A percentile compares a stretch with the other conserved stretches of the same genome.
Conservation (phyloP, 2,888 invertebrate genomes). For the Drosophila trichaetosa region DNA sequence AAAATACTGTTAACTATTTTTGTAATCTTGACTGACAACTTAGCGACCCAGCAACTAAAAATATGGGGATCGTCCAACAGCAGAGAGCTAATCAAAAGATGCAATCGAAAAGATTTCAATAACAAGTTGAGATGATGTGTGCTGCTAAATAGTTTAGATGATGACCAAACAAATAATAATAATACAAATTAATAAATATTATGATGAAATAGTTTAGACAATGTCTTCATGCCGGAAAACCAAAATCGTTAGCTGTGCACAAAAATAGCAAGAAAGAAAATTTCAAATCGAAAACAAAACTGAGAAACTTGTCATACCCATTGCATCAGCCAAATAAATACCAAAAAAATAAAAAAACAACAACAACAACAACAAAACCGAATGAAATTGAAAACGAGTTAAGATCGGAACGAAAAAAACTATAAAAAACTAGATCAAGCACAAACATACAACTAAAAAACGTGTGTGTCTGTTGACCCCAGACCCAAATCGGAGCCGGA, state of each 20-base stretch:
- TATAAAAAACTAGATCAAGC: conserved; percentile 54
- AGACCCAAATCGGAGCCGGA: conserved; percentile 33
- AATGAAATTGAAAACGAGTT: conserved; percentile 2
- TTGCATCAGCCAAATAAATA: conserved; percentile 49
- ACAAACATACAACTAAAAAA: conserved; percentile 20
- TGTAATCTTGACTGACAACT: neutral
- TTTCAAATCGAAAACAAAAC: conserved; percentile 2
- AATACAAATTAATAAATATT: neutral
- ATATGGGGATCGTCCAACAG: conserved; percentile 3
- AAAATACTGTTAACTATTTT: neutral
- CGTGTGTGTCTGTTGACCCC: conserved; percentile 10
- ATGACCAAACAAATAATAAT: neutral
- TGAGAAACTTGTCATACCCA: conserved; percentile 29
- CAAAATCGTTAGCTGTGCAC: conserved; percentile 5
- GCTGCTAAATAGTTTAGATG: neutral
- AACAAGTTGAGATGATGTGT: neutral
- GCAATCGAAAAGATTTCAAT: conserved; percentile 11
- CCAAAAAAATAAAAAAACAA: conserved; percentile 12
- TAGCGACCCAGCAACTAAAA: neutral
- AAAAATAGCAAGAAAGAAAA: neutral
- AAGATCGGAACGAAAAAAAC: conserved; percentile 1
- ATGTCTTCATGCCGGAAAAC: conserved; percentile 44
- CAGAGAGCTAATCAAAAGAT: conserved; percentile 3
- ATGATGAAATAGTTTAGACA: conserved; percentile 41
- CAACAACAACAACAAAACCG: neutral